Percentiles rank a stretch among this genome's conserved stretches.
These are phyloP conservation scores for Perca fluviatilis DNA, from an alignment of 2,113 vertebrate species.

Conservation along the genomic window DNA sequence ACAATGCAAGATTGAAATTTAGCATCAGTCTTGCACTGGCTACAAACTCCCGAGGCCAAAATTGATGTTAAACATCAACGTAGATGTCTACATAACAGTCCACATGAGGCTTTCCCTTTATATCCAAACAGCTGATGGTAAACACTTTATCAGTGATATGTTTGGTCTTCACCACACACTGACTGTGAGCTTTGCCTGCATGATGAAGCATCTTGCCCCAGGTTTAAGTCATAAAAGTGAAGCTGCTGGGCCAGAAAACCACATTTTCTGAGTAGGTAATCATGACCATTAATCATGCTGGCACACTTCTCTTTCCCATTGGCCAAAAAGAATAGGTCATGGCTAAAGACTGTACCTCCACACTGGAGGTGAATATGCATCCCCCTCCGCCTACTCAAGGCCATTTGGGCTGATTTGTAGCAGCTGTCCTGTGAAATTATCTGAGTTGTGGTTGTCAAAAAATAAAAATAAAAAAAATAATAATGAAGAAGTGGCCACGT, in stretches of 20 bases:
- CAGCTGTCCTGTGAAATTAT: slow-evolving; percentile 63
- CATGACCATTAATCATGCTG: slow-evolving; percentile 88
- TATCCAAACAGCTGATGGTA: slow-evolving; percentile 34
- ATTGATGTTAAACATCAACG: slow-evolving; percentile 37
- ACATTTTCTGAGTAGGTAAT: slow-evolving; percentile 88
- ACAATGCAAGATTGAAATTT: slow-evolving; percentile 15
- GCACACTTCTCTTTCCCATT: slow-evolving; percentile 74
- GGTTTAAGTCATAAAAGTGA: slow-evolving; percentile 86
- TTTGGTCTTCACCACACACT: slow-evolving; percentile 45
- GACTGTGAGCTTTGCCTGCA: slow-evolving; percentile 64
- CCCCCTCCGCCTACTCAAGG: slow-evolving; percentile 54
- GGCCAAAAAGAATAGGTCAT: slow-evolving; percentile 81
- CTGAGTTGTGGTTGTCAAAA: slow-evolving; percentile 43
- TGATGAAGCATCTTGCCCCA: slow-evolving; percentile 75
- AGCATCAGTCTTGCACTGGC: slow-evolving; percentile 15
- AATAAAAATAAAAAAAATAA: slow-evolving; percentile 43
- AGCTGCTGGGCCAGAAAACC: slow-evolving; percentile 85
- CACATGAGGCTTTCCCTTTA: slow-evolving; percentile 1
- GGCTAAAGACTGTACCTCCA: slow-evolving; percentile 70
- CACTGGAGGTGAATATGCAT: slow-evolving; percentile 61
- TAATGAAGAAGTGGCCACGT: slow-evolving; percentile 39
- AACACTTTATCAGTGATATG: slow-evolving; percentile 45
- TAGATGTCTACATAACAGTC: slow-evolving; percentile 31
- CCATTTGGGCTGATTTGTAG: slow-evolving; percentile 66
- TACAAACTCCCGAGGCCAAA: slow-evolving; percentile 7